Percentiles rank a stretch among this genome's conserved stretches.
Conservation (phyloP, 2,113 vertebrate genomes). For the Vanacampus margaritifer region DNA sequence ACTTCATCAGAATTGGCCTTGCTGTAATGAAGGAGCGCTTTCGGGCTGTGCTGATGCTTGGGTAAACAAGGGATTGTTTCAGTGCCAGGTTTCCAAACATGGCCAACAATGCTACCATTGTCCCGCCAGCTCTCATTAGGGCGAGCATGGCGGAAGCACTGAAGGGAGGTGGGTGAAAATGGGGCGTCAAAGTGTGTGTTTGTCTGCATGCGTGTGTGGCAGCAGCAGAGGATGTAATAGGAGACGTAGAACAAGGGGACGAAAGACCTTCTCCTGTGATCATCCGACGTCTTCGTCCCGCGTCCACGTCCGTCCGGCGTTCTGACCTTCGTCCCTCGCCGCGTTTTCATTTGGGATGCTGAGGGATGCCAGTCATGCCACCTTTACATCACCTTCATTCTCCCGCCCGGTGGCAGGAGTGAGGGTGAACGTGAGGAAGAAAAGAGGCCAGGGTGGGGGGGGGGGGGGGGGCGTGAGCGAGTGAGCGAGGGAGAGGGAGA, state of each 20-base stretch:
- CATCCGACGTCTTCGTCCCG: slow-evolving; percentile 20
- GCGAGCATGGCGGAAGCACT: slow-evolving; percentile 48
- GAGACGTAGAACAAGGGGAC: slow-evolving; percentile 33
- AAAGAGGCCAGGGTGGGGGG: slow-evolving; percentile 16
- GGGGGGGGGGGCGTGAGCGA: slow-evolving; percentile 4
- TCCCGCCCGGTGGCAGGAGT: slow-evolving; percentile 51
- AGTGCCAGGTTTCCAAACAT: slow-evolving; percentile 71
- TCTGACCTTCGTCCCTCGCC: slow-evolving; percentile 43
- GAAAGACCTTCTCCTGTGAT: slow-evolving; percentile 36
- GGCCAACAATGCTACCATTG: slow-evolving; percentile 85
- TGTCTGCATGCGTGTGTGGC: slow-evolving; percentile 81
- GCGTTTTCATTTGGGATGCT: slow-evolving; percentile 71
- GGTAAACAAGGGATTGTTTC: slow-evolving; percentile 88
- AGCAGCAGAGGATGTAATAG: slow-evolving; percentile 52
- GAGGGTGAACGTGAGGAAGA: slow-evolving; percentile 11
- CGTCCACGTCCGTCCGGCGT: slow-evolving; percentile 28
- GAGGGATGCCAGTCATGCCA: slow-evolving; percentile 83
- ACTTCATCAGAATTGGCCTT: slow-evolving; percentile 79
- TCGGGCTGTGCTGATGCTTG: slow-evolving; percentile 74
- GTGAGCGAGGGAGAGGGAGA: background rate
- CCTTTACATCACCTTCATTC: slow-evolving; percentile 78
- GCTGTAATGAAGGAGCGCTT: slow-evolving; percentile 79
- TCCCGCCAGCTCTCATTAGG: slow-evolving; percentile 82
- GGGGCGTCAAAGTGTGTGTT: slow-evolving; percentile 48
- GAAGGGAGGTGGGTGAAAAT: slow-evolving; percentile 48